Evolutionary conservation across 2,888 invertebrate genomes (phyloP).

Genomic region (Tachina lurida): DNA sequence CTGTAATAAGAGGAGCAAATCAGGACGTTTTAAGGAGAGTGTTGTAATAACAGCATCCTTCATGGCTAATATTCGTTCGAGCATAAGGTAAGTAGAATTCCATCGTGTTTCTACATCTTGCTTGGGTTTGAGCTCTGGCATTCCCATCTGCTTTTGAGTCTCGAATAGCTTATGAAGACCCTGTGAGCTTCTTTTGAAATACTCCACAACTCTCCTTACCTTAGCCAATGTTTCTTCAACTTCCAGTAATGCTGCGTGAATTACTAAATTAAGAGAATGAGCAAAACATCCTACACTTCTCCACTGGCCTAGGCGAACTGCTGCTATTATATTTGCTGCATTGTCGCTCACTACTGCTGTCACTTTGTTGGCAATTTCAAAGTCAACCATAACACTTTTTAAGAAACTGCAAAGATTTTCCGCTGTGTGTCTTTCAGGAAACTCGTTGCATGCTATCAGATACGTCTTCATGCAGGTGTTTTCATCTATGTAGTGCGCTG

Average conservation of each 20-base stretch:
- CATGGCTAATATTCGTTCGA: too few relatives aligned
- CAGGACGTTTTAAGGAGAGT: too few relatives aligned
- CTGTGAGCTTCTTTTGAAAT: constrained; percentile 27
- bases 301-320: constrained; percentile 45
- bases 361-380: not conserved
- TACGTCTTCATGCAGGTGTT: constrained; percentile 19
- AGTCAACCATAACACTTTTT: not conserved
- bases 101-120: not conserved
- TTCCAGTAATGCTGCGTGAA: constrained; percentile 31
- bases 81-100: constrained; percentile 19
- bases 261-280: constrained; percentile 38
- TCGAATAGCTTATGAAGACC: not conserved
- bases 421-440: constrained; percentile 34
- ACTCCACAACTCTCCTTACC: constrained; percentile 35
- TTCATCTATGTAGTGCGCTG: constrained; percentile 50
- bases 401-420: constrained; percentile 28
- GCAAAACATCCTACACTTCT: constrained; percentile 50
- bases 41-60: too few relatives aligned
- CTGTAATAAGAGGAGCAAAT: too few relatives aligned
- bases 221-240: not conserved
- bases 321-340: constrained; percentile 51
- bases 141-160: constrained; percentile 17
- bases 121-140: constrained; percentile 20
- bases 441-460: constrained; percentile 46
- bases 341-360: constrained; percentile 47